Base-by-base conservation (phyloP, 1,140 invertebrate species). In the Drosophila simulans region DNA sequence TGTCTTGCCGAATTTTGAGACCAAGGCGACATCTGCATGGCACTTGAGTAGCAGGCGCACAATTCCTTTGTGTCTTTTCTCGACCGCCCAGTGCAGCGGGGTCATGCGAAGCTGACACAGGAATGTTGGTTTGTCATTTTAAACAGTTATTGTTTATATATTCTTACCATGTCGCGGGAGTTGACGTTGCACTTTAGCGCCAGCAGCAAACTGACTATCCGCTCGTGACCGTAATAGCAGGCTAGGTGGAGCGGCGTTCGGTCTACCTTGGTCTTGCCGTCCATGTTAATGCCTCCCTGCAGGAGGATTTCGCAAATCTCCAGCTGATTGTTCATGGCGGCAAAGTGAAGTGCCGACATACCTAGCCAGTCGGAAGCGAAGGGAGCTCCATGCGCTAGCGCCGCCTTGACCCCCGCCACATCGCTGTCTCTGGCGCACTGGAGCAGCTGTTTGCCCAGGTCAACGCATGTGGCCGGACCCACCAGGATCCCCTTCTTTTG, bases 311-410 rank as follows among this genome's bases (percentile, higher is more conserved):
- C 95, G 66, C 96, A 97, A 52, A 97, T 96, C 70, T 96, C 95
- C 48, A 95, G 89, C 91, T 98, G 97, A 82, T 97, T 97, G 92
- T 95, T 95, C 92, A 96, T 95, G 12, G 97, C 96, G 37, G 97
- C 96, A 74, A 97, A 94, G 93, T 98, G 97, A 37, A 98, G 93
- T 1, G 97, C 96, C 69, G 97, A 98, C 55, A 97, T 98, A 48
- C 98, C 98, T 51, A 98, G 93, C 97, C 97, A 98, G 92, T 98
- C 97, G 15, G 97, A 96, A 1, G 96, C 97, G 81, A 98, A 98
- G 2, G 97, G 97, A 34, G 97, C 97, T 48, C 97, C 97, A 93
- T 95, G 95, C 20, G 94, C 94, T 94, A 98, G 96, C 13, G 98
- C 94, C n/a, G 95, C 93, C 64, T 95, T 93, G 1, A 98, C 96